Percentiles rank a stretch among this genome's conserved stretches.
These are phyloP conservation scores for Chrysopilus asiliformis DNA, from an alignment of 2,888 invertebrate genomes.

Conservation along the genomic window DNA sequence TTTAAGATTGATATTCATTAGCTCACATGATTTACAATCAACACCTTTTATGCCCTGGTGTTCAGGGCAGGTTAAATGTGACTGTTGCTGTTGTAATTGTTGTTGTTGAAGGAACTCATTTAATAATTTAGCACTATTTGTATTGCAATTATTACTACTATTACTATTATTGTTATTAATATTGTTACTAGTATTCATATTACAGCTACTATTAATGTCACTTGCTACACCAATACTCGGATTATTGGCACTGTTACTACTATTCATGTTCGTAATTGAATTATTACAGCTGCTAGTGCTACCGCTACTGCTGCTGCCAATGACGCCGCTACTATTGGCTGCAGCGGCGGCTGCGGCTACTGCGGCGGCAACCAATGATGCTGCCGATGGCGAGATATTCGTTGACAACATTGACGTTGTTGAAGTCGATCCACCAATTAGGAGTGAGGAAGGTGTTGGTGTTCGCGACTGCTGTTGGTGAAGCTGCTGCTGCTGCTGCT, in stretches of 20 bases:
- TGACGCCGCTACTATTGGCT: conserved; percentile 11
- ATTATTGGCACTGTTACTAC: conserved; percentile 23
- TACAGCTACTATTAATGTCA: conserved; percentile 12
- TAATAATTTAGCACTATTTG: conserved; percentile 27
- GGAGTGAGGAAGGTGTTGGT: conserved; percentile 9
- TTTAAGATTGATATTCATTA: conserved; percentile 24
- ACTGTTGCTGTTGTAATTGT: conserved; percentile 18
- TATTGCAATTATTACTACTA: conserved; percentile 15
- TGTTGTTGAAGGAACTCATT: conserved; percentile 33
- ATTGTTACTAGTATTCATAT: conserved; percentile 4
- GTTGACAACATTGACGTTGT: conserved; percentile 12
- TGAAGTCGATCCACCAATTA: conserved; percentile 6
- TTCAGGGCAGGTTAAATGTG: conserved; percentile 23
- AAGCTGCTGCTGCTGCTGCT: conserved; percentile 13
- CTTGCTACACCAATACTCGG: conserved; percentile 3
- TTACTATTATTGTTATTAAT: conserved; percentile 14
- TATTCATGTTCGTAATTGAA: conserved; percentile 22
- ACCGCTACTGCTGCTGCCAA: conserved; percentile 10
- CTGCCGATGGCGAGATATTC: conserved; percentile 9
- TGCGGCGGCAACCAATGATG: conserved; percentile 2
- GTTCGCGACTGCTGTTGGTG: conserved; percentile 14
- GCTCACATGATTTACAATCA: conserved; percentile 34
- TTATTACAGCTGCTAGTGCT: conserved; percentile 5
- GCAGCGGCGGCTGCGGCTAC: conserved; percentile 11
- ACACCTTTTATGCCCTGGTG: conserved; percentile 29